Evolutionary conservation across 2,113 vertebrate species (phyloP).

Genomic region (Mungos mungo): DNA sequence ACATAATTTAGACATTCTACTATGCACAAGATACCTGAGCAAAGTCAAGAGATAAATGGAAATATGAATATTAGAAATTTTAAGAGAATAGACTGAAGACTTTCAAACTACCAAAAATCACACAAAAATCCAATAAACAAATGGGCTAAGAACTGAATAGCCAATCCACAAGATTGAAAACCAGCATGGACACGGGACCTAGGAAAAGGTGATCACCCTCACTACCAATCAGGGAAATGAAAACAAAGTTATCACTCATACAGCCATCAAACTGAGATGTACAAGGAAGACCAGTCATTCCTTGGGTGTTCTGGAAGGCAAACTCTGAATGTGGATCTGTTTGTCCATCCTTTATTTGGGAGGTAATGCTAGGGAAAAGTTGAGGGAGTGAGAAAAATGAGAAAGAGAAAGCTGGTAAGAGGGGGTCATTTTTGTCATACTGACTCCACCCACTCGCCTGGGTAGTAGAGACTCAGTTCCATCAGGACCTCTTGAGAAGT

Average conservation of each 20-base stretch:
- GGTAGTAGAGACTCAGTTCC: neutral
- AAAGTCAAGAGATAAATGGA: neutral
- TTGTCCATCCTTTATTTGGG: neutral
- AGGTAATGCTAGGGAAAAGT: neutral
- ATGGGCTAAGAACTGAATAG: neutral
- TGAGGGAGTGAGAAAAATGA: neutral
- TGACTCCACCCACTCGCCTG: neutral
- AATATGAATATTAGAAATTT: neutral
- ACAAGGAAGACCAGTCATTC: neutral
- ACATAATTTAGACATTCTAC: neutral
- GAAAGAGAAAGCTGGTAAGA: neutral
- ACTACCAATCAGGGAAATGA: neutral
- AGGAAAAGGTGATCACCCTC: neutral
- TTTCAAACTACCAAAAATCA: neutral
- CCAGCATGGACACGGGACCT: neutral
- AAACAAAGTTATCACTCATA: neutral
- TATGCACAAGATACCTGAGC: neutral
- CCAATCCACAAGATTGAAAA: neutral
- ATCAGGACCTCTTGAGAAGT: neutral
- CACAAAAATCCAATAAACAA: neutral
- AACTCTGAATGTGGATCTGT: neutral
- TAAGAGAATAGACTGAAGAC: neutral
- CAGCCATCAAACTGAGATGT: neutral
- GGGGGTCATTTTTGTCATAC: neutral
- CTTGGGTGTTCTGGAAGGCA: neutral